Evolutionary conservation across 2,888 invertebrate species (phyloP).

Genomic region (Spodoptera exigua): DNA sequence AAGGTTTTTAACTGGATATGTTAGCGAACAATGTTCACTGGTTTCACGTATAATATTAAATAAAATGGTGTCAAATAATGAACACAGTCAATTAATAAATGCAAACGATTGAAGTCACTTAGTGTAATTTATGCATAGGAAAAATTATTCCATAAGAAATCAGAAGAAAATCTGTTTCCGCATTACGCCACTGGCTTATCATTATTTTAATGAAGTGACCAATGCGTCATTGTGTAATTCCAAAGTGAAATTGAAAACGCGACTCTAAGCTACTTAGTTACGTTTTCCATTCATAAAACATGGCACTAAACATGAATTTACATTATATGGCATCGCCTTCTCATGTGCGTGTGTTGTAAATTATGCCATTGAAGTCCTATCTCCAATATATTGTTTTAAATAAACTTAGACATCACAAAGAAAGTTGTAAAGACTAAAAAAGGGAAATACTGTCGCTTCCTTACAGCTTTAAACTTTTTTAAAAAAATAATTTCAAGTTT

Average conservation of each 20-base stretch:
- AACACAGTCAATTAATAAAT: neutral
- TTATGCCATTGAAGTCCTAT: conserved; percentile 9
- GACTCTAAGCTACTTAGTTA: conserved; percentile 24
- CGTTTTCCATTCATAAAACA: conserved; percentile 42
- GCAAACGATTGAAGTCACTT: conserved; percentile 13
- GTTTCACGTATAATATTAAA: no score
- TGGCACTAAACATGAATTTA: conserved; percentile 37
- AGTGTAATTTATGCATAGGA: conserved; percentile 1
- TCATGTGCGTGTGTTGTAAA: conserved; percentile 35
- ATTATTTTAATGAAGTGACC: conserved; percentile 43
- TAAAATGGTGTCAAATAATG: no score
- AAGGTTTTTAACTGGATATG: conserved; percentile 15
- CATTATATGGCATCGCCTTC: conserved; percentile 35
- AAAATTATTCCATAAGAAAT: conserved; percentile 13
- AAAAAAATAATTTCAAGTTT: no score
- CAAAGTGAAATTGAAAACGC: conserved; percentile 55
- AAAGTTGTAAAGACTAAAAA: neutral
- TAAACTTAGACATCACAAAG: neutral
- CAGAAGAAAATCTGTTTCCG: conserved; percentile 5
- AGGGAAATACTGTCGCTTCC: no score
- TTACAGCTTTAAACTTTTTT: no score
- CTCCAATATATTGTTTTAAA: neutral
- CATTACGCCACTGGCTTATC: conserved; percentile 15
- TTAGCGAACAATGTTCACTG: neutral
- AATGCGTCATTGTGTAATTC: conserved; percentile 47